These are phyloP conservation scores for Oncorhynchus masou DNA, from an alignment of 2,113 vertebrate species.

Conservation along the genomic window DNA sequence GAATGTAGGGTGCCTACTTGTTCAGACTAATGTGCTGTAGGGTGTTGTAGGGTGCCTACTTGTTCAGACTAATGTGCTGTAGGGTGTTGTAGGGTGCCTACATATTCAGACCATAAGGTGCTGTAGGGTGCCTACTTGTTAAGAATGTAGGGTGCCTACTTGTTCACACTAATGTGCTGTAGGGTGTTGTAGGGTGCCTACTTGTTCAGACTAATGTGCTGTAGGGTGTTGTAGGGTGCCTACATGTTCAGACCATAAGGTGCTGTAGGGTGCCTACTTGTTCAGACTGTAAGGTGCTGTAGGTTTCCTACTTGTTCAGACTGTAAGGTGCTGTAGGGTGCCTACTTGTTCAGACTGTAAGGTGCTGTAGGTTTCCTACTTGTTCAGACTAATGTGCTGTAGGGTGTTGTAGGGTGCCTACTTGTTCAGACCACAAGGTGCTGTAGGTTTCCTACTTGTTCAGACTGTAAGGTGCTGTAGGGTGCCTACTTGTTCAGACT, in stretches of 20 bases:
- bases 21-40: not conserved
- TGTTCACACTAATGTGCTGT: no score
- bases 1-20: slow-evolving; percentile 26
- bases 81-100: not conserved
- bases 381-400: not conserved
- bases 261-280: no score
- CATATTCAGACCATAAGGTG: no score
- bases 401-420: not conserved
- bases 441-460: not conserved
- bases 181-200: no score
- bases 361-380: not conserved
- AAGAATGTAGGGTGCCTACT: no score
- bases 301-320: not conserved
- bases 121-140: no score
- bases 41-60: not conserved
- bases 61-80: not conserved
- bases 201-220: no score
- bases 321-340: not conserved
- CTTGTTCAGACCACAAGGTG: slow-evolving; percentile 13
- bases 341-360: slow-evolving; percentile 27
- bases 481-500: slow-evolving; percentile 28
- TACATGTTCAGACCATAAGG: no score
- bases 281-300: no score
- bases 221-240: no score
- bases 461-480: not conserved